These are phyloP conservation scores for Actinernus sp. DNA, from an alignment of 92 coral and sea anemone genomes.

Conservation along the genomic window DNA sequence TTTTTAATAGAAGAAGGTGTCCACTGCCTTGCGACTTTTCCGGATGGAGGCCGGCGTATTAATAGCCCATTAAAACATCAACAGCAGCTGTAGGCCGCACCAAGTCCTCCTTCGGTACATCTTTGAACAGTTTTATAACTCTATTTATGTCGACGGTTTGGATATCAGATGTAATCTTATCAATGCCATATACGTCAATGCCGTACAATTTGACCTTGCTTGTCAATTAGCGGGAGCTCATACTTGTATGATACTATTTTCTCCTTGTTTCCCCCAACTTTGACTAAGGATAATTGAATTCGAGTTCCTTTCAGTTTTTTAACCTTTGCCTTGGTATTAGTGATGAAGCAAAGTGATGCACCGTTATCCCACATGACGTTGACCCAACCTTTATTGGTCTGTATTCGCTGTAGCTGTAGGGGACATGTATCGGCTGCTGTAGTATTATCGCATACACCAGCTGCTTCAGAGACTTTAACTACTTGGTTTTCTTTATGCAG, in stretches of 20 bases:
- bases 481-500: constrained; percentile 33
- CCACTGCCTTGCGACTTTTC: constrained; percentile 21
- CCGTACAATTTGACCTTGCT: constrained; percentile 14
- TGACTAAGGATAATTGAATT: constrained; percentile 37
- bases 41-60: constrained; percentile 37
- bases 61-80: constrained; percentile 45
- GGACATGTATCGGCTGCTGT: too few relatives aligned
- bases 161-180: constrained; percentile 49
- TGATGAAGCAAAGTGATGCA: constrained; percentile 58
- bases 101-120: constrained; percentile 25
- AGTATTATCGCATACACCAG: too few relatives aligned
- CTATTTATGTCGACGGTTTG: constrained; percentile 14
- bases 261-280: constrained; percentile 43
- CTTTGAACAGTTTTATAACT: constrained; percentile 26
- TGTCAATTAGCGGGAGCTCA: constrained; percentile 29
- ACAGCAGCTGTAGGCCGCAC: constrained; percentile 8
- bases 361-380: too few relatives aligned
- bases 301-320: too few relatives aligned
- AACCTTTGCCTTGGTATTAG: constrained; percentile 35
- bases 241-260: constrained; percentile 20
- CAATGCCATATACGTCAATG: constrained; percentile 50
- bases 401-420: too few relatives aligned
- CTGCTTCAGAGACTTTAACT: too few relatives aligned
- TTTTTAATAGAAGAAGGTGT: constrained; percentile 40
- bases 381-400: too few relatives aligned